These are phyloP conservation scores for Cryptops parisi DNA, from an alignment of 2,888 invertebrate genomes.

Conservation along the genomic window DNA sequence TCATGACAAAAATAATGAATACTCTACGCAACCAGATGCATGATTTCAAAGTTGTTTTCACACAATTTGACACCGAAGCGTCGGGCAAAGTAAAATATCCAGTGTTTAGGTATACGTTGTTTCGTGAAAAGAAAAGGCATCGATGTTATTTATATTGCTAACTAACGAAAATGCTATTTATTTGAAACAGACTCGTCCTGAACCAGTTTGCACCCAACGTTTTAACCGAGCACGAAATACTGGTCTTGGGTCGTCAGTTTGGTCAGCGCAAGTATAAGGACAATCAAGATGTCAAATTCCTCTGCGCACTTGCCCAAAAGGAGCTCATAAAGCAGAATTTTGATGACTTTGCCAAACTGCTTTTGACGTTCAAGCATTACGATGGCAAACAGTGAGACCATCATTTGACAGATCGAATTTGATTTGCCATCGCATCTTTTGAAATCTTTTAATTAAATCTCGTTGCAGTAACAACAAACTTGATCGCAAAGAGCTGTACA, in stretches of 20 bases:
- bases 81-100: not conserved
- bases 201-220: not conserved
- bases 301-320: not conserved
- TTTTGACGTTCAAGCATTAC: not conserved
- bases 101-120: not conserved
- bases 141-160: no score
- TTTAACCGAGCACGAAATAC: conserved; percentile 4
- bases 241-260: conserved; percentile 3
- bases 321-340: not conserved
- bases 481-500: not conserved
- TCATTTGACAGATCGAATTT: no score
- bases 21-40: not conserved
- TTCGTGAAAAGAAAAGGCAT: no score
- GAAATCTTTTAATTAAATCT: not conserved
- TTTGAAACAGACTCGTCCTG: not conserved
- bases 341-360: not conserved
- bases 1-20: not conserved
- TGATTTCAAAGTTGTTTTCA: not conserved
- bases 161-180: no score
- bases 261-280: not conserved
- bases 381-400: not conserved
- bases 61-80: not conserved
- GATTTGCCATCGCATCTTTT: no score
- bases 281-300: not conserved
- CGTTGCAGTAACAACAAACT: not conserved